Evolutionary conservation across 2,113 vertebrate species (phyloP).

Genomic region (Limnothrissa miodon): DNA sequence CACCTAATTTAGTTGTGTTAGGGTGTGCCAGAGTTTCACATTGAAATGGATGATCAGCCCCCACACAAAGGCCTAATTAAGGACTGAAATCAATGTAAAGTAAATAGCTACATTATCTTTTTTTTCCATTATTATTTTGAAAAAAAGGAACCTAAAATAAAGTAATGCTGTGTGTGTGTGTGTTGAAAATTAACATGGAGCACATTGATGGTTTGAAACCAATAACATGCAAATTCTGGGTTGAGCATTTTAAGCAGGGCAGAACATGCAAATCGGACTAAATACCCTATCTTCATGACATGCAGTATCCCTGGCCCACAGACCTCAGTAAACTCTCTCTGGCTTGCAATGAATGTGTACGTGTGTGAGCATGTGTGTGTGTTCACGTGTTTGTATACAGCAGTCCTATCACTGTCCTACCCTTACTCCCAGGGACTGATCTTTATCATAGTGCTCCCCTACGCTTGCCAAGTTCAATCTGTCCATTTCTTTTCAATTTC

Average conservation of each 20-base stretch:
- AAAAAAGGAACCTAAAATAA: too few relatives aligned
- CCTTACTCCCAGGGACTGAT: slow-evolving; percentile 16
- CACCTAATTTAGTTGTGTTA: not conserved
- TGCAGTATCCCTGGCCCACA: not conserved
- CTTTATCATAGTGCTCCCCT: slow-evolving; percentile 49
- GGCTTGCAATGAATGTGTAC: not conserved
- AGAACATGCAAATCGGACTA: slow-evolving; percentile 4
- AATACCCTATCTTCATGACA: slow-evolving; percentile 5
- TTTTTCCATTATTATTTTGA: not conserved
- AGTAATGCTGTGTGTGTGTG: not conserved
- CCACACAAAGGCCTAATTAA: slow-evolving; percentile 21
- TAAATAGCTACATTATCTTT: not conserved
- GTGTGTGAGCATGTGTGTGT: slow-evolving; percentile 1
- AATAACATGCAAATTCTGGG: slow-evolving; percentile 6
- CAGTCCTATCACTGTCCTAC: slow-evolving; percentile 6
- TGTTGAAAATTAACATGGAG: not conserved
- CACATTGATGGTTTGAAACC: not conserved
- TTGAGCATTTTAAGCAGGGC: not conserved
- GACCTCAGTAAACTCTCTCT: not conserved
- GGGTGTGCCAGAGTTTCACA: not conserved
- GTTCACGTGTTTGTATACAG: not conserved
- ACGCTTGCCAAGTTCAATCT: slow-evolving; percentile 19
- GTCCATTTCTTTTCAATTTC: slow-evolving; percentile 35
- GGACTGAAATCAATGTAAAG: not conserved
- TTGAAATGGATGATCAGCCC: not conserved